These are phyloP conservation scores for Montipora efflorescens DNA, from an alignment of 64 coral and sea anemone species.

Conservation along the genomic window DNA sequence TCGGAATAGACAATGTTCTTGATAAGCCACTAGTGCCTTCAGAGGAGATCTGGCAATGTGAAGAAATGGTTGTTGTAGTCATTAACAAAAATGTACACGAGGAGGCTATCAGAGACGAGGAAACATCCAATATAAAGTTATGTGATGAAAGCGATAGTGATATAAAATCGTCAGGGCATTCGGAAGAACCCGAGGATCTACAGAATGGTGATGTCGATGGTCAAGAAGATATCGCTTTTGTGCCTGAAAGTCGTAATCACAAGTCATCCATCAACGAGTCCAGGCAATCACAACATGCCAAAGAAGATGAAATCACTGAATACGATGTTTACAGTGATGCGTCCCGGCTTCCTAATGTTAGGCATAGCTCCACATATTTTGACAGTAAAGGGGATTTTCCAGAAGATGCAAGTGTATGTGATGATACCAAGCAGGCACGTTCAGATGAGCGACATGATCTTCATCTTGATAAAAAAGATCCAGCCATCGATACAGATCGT, in stretches of 20 bases:
- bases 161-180: neutral
- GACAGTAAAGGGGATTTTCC: neutral
- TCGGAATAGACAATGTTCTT: neutral
- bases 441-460: neutral
- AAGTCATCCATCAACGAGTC: neutral
- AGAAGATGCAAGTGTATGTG: neutral
- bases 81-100: too few species aligned
- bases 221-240: neutral
- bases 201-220: neutral
- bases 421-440: neutral
- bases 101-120: neutral
- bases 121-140: neutral
- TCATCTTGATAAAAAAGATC: neutral
- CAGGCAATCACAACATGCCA: neutral
- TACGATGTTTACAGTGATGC: neutral
- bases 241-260: neutral
- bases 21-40: neutral
- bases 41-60: conserved; percentile 20
- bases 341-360: neutral
- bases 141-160: neutral
- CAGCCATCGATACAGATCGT: neutral
- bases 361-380: neutral
- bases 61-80: neutral
- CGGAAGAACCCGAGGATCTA: neutral
- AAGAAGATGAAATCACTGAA: neutral